Conservation (phyloP, 2,888 invertebrate species). For the Lathronympha strigana region DNA sequence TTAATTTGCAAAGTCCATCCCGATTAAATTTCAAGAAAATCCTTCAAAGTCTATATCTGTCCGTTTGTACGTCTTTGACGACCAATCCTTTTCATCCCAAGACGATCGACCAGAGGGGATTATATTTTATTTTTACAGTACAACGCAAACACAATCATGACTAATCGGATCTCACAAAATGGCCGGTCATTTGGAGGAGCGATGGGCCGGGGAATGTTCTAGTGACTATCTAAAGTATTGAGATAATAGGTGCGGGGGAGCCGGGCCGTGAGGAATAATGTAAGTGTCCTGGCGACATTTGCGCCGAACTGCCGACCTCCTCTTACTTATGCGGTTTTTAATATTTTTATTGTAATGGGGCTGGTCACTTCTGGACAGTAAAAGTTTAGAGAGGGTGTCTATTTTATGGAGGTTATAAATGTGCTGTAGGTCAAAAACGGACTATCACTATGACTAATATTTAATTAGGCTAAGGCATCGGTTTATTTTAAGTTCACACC, state of each 20-base stretch:
- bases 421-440: too few relatives aligned
- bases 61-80: conserved; percentile 69
- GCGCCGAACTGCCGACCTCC: conserved; percentile 81
- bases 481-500: too few relatives aligned
- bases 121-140: conserved; percentile 77
- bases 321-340: conserved; percentile 85
- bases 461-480: too few relatives aligned
- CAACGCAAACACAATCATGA: conserved; percentile 80
- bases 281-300: conserved; percentile 84
- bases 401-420: too few relatives aligned
- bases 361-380: conserved; percentile 63
- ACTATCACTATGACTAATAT: too few relatives aligned
- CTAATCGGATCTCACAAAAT: conserved; percentile 82
- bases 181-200: conserved; percentile 79
- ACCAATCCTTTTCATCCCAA: conserved; percentile 73
- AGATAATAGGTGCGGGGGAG: conserved; percentile 80
- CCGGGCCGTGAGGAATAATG: conserved; percentile 73
- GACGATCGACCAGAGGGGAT: conserved; percentile 53
- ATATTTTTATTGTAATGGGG: conserved; percentile 87
- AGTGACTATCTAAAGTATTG: conserved; percentile 83
- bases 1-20: conserved; percentile 67
- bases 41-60: conserved; percentile 64
- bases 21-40: conserved; percentile 72
- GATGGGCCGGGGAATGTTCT: conserved; percentile 75
- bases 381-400: conserved; percentile 50